These are phyloP conservation scores for Esox masquinongy DNA, from an alignment of 2,797 vertebrate species.

Conservation along the genomic window DNA sequence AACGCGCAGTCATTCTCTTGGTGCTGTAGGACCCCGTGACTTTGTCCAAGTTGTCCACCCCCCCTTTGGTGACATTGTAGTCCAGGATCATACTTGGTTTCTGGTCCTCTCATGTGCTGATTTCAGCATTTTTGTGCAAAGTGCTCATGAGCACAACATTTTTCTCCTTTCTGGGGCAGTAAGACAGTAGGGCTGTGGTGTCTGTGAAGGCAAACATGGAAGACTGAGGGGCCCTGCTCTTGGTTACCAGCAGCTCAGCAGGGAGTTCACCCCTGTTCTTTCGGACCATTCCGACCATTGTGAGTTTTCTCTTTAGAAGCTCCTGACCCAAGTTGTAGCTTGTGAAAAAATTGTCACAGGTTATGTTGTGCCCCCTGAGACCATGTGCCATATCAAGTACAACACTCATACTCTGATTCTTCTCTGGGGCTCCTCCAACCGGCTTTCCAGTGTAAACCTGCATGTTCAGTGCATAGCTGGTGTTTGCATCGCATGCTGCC, in stretches of 20 bases:
- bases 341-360: neutral
- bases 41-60: neutral
- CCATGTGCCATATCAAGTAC: too few species aligned
- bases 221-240: too few species aligned
- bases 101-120: constrained; percentile 21
- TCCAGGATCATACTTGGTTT: constrained; percentile 22
- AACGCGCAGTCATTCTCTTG: constrained; percentile 16
- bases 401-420: too few species aligned
- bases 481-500: neutral
- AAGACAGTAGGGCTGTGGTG: constrained; percentile 17
- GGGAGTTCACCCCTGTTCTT: too few species aligned
- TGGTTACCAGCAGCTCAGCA: too few species aligned
- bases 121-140: constrained; percentile 35
- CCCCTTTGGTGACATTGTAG: neutral
- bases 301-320: constrained; percentile 27
- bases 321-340: constrained; percentile 19
- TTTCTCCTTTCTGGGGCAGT: constrained; percentile 35
- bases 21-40: constrained; percentile 12
- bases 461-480: too few species aligned
- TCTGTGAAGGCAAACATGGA: too few species aligned
- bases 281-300: neutral
- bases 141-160: constrained; percentile 42
- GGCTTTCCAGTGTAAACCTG: too few species aligned
- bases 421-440: too few species aligned
- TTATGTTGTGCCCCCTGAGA: too few species aligned